Evolutionary conservation across 1,140 invertebrate genomes (phyloP), one percentile per base, ranked within the genome.

Genomic region (Drosophila yakuba): DNA sequence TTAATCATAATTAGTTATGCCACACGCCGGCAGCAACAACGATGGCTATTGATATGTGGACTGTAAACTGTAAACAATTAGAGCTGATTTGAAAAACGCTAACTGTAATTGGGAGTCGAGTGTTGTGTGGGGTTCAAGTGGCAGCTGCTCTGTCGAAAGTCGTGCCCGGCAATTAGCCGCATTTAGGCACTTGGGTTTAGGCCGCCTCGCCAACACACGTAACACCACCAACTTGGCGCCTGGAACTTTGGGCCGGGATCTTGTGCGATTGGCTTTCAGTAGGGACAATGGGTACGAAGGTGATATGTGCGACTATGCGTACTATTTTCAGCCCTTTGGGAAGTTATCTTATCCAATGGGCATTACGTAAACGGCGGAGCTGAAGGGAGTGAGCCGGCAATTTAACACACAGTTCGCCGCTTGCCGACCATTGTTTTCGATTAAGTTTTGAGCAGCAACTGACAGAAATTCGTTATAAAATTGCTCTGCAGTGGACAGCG

Each of bases 1-100:
- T 88, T 88, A 88, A 88, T 88, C 83, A 88, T 88, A 88, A 88
- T 88, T 88, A 83, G 83, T 88, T 88, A 88, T 86, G 82, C 79
- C 83, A 86, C 79, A 82, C 83, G 83, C 77, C 83, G 78, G 63
- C 60, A 66, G 45, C 59, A 67, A 47, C 59, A 61, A 25, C 67
- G 50, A 58, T 44, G 55, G 43, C 36, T 63, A 88, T 83, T 83
- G 83, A 89, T 88, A 83, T 88, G 83, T 72, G 77, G 88, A 88
- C 83, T 88, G 83, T 75, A 79, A 88, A 86, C 83, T 88, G 79
- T 72, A 77, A 88, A 88, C 83, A 88, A 88, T 88, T 88, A 73
- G 79, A 83, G 71, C 59, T 88, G 84, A 89, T 88, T 76, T 77
- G 79, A 88, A 88, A 83, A 76, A 64, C 44, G 35, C 58, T 52